Evolutionary conservation across 1,140 invertebrate species (phyloP).

Genomic region (Trichonephila clavipes): DNA sequence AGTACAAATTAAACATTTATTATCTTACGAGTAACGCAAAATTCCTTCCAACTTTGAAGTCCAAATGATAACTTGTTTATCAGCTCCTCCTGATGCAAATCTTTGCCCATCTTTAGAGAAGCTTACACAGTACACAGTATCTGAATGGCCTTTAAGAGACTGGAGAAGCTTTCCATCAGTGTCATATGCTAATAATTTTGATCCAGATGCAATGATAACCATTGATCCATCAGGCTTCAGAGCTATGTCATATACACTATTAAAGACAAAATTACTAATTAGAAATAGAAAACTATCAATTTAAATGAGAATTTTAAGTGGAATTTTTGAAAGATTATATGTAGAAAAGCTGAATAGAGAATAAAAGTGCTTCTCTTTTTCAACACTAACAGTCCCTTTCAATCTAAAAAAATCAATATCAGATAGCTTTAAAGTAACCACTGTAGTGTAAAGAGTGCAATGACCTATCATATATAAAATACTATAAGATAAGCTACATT

Average conservation of each 20-base stretch:
- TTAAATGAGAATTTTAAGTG: too few species aligned
- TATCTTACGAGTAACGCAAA: conserved; percentile 95
- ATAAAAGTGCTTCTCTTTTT: not conserved
- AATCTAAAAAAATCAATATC: too few species aligned
- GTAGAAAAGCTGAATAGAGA: not conserved
- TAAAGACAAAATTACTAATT: not conserved
- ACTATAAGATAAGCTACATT: too few species aligned
- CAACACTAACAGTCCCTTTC: too few species aligned
- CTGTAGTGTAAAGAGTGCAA: too few species aligned
- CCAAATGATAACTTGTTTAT: conserved; percentile 99
- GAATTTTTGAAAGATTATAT: not conserved
- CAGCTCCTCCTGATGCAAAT: conserved; percentile 97
- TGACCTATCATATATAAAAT: too few species aligned
- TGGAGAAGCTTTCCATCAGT: conserved; percentile 95
- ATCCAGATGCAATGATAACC: conserved; percentile 95
- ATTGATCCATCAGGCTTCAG: conserved; percentile 97
- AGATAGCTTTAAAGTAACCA: too few species aligned
- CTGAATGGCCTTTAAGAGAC: conserved; percentile 96
- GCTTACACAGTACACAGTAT: conserved; percentile 94
- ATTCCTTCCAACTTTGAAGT: conserved; percentile 97
- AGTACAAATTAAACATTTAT: not conserved
- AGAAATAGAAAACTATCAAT: not conserved
- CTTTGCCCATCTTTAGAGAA: conserved; percentile 96
- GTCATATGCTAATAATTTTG: conserved; percentile 96
- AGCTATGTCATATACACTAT: conserved; percentile 90